These are phyloP conservation scores for Ecdyonurus torrentis DNA, from an alignment of 2,888 invertebrate genomes.

Conservation along the genomic window DNA sequence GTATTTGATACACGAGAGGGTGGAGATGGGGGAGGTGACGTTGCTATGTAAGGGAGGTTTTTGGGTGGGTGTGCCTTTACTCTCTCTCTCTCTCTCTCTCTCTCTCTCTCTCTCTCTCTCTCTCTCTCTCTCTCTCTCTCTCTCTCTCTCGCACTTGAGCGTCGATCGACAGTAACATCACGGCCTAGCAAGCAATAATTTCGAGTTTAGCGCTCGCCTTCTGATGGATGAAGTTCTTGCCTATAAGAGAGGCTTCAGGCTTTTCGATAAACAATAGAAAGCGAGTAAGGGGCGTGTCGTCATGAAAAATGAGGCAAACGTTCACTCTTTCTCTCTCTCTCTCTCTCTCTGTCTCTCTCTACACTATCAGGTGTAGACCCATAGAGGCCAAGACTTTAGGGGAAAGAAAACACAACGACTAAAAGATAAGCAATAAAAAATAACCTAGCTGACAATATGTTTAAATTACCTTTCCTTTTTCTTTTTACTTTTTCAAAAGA, in stretches of 20 bases:
- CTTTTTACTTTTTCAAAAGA: too few species aligned
- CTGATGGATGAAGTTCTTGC: not conserved
- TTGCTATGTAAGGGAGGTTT: not conserved
- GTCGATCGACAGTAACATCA: not conserved
- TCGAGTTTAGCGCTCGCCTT: not conserved
- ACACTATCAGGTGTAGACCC: too few species aligned
- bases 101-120: not conserved
- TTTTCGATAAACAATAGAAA: not conserved
- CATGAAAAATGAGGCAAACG: not conserved
- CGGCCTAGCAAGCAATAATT: not conserved
- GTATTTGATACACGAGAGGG: not conserved
- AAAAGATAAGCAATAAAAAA: not conserved
- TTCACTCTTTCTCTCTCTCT: too few species aligned
- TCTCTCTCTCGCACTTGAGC: too few species aligned
- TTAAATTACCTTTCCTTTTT: not conserved
- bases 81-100: not conserved
- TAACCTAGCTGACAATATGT: not conserved
- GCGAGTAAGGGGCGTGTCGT: not conserved
- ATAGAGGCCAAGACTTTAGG: not conserved
- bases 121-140: not conserved
- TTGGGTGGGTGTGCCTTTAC: not conserved
- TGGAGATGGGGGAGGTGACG: not conserved
- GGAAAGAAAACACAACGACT: not conserved
- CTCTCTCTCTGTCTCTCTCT: too few species aligned
- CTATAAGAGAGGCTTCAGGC: too few species aligned